Evolutionary conservation across 2,888 invertebrate species (phyloP).

Genomic region (Syrista parreyssii): DNA sequence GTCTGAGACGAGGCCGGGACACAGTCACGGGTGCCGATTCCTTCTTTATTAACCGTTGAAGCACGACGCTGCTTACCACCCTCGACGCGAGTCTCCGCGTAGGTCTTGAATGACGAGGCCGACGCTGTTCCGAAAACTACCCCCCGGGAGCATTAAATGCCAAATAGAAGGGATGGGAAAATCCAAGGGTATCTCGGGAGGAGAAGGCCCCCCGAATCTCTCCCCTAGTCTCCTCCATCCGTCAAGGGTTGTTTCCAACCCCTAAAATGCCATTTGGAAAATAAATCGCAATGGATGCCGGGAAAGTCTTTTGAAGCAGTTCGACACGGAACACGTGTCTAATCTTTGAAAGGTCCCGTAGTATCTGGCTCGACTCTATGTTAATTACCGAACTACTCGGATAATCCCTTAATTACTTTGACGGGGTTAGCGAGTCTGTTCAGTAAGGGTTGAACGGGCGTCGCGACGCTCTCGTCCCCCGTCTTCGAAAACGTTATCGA

Average conservation of each 20-base stretch:
- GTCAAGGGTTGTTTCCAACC: not conserved
- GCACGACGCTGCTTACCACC: not conserved
- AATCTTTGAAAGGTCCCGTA: not conserved
- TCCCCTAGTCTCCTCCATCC: not conserved
- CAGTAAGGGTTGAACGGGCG: conserved; percentile 25
- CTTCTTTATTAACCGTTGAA: conserved; percentile 2
- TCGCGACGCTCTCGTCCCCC: not conserved
- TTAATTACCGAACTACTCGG: conserved; percentile 48
- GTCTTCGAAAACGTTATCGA: not conserved
- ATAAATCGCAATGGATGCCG: not conserved
- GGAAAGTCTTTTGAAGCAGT: not conserved
- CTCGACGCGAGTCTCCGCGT: not conserved
- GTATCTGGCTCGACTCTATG: conserved; percentile 18
- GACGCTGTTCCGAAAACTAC: not conserved
- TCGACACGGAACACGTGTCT: not conserved
- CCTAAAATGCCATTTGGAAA: not conserved
- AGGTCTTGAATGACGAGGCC: not conserved
- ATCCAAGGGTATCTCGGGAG: not conserved
- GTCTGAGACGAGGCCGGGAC: not conserved
- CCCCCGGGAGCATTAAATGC: not conserved
- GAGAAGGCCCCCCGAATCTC: not conserved
- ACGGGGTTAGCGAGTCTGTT: conserved; percentile 53
- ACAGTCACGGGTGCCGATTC: not conserved
- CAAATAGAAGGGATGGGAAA: not conserved
- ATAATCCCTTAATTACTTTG: conserved; percentile 60